phyloP scores from a whole-genome alignment of 2,888 invertebrate genomes.

The Dynastes tityus region DNA sequence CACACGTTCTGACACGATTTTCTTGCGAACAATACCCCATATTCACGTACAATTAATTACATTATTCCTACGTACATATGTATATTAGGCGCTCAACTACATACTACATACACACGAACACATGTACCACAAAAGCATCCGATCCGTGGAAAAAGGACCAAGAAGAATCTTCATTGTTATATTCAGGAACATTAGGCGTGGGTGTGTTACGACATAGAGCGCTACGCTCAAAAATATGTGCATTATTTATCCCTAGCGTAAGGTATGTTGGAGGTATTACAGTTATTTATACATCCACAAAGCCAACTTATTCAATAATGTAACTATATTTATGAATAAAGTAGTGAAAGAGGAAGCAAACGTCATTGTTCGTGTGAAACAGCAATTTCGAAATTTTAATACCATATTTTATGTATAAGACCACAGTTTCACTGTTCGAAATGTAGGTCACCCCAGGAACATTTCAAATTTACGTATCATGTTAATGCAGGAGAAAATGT shows the following conservation, averaged over 20 bases:
- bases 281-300: too few relatives aligned
- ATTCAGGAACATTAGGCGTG: constrained; percentile 3
- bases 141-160: constrained; percentile 22
- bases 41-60: constrained; percentile 29
- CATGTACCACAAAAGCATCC: background rate
- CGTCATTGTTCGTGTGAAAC: too few relatives aligned
- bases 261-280: too few relatives aligned
- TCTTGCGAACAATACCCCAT: constrained; percentile 26
- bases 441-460: too few relatives aligned
- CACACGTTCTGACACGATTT: constrained; percentile 17
- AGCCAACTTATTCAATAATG: too few relatives aligned
- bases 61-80: constrained; percentile 1
- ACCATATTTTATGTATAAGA: too few relatives aligned
- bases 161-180: constrained; percentile 37
- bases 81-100: background rate
- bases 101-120: background rate
- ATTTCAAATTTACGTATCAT: too few relatives aligned
- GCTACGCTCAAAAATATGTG: constrained; percentile 14
- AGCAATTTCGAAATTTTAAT: too few relatives aligned
- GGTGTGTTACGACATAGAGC: constrained; percentile 10
- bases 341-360: too few relatives aligned
- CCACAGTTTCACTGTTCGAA: too few relatives aligned
- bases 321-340: too few relatives aligned
- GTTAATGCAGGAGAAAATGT: too few relatives aligned
- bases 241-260: background rate